A percentile compares a stretch with the other conserved stretches of the same genome.
phyloP scores from a whole-genome alignment of 1,140 invertebrate genomes.

The Paraescarpia echinospica region DNA sequence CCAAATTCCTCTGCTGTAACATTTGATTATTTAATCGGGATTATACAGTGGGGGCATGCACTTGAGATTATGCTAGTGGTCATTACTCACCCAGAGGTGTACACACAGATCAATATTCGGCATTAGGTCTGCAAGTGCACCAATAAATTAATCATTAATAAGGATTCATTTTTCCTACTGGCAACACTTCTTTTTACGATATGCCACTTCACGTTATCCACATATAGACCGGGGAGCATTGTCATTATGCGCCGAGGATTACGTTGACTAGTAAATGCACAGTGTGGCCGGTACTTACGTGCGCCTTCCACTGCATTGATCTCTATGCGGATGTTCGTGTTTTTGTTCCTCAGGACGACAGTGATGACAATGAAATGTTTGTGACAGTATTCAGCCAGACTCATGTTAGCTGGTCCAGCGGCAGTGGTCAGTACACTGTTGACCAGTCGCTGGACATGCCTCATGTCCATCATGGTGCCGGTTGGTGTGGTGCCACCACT shows the following conservation, averaged over 20 bases:
- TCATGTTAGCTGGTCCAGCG: neutral
- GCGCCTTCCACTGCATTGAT: constrained; percentile 6
- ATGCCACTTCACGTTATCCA: neutral
- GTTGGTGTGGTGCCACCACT: neutral
- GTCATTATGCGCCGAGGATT: neutral
- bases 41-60: neutral
- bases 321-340: constrained; percentile 17
- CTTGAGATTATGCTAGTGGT: neutral
- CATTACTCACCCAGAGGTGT: neutral
- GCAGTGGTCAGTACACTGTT: neutral
- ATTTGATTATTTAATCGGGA: neutral
- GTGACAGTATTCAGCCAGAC: neutral
- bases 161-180: neutral
- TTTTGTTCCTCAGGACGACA: constrained; percentile 1
- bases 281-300: neutral
- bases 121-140: neutral
- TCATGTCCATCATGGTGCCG: neutral
- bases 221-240: neutral
- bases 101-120: neutral
- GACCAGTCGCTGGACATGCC: neutral
- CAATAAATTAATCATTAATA: neutral
- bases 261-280: neutral
- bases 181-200: neutral
- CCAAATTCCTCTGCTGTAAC: neutral
- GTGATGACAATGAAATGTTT: constrained; percentile 16